phyloP scores from a whole-genome alignment of 2,888 invertebrate genomes.

The Cerceris ruficornis region DNA sequence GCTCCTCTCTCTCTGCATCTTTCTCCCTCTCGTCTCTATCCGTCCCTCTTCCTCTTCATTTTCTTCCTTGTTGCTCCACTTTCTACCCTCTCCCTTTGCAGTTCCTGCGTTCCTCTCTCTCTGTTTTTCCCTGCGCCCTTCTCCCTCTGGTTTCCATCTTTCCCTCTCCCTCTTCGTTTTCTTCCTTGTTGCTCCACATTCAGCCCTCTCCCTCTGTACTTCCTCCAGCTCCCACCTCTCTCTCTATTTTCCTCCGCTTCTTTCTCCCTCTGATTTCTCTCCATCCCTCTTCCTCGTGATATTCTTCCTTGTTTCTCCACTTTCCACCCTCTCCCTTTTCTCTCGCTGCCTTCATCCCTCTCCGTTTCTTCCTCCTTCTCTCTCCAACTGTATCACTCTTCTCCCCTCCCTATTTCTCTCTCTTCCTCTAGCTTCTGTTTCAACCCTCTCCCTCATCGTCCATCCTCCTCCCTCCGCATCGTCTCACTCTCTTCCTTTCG shows the following conservation, averaged over 20 bases:
- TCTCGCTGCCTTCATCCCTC: constrained; percentile 5
- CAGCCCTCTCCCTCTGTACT: constrained; percentile 9
- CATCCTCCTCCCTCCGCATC: too few species aligned
- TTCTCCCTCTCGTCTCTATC: background rate
- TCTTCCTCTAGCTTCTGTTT: background rate
- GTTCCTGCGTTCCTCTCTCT: too few species aligned
- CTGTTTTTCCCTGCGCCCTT: too few species aligned
- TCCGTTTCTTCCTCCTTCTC: constrained; percentile 15
- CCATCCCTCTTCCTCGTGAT: background rate
- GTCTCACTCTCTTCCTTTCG: background rate
- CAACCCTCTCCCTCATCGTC: background rate
- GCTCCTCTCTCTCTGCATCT: background rate
- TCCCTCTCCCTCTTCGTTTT: background rate
- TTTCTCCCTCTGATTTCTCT: background rate
- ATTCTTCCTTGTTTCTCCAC: background rate
- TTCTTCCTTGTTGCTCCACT: background rate
- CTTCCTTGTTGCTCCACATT: constrained; percentile 8
- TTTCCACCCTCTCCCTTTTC: constrained; percentile 16
- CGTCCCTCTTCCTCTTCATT: background rate
- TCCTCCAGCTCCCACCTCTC: too few species aligned
- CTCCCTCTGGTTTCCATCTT: background rate
- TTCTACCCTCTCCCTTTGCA: background rate
- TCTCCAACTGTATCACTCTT: constrained; percentile 2
- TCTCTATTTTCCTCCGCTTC: too few species aligned
- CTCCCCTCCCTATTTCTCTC: background rate